These are phyloP conservation scores for Perizoma affinitatum DNA, from an alignment of 2,888 invertebrate genomes.

Conservation along the genomic window DNA sequence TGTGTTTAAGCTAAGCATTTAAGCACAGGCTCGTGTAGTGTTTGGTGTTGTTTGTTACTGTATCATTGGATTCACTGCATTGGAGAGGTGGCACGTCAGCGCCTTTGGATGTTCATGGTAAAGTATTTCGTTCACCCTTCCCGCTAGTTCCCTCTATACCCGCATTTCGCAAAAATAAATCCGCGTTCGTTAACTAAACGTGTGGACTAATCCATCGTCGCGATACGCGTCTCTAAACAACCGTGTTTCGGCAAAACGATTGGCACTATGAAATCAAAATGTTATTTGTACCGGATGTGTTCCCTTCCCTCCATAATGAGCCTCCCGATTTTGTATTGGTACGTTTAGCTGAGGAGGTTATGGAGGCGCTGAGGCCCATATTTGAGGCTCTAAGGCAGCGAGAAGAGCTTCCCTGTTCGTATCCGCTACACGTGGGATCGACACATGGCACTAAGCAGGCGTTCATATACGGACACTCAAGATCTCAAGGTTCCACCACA, in stretches of 20 bases:
- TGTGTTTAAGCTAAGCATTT: conserved; percentile 80
- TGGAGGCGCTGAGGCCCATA: conserved; percentile 97
- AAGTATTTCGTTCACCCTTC: conserved; percentile 75
- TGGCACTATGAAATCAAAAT: conserved; percentile 80
- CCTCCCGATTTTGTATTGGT: conserved; percentile 78
- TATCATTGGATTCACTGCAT: conserved; percentile 80
- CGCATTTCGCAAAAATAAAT: conserved; percentile 59
- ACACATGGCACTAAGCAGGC: conserved; percentile 85
- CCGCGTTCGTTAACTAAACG: conserved; percentile 68
- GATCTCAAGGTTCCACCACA: conserved; percentile 86
- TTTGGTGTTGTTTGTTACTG: conserved; percentile 80
- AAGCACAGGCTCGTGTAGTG: conserved; percentile 80
- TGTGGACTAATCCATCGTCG: conserved; percentile 72
- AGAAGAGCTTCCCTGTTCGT: conserved; percentile 95
- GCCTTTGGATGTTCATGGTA: conserved; percentile 78
- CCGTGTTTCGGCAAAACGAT: conserved; percentile 72
- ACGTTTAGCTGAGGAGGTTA: conserved; percentile 94
- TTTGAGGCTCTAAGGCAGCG: conserved; percentile 96
- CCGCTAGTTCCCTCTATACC: conserved; percentile 73
- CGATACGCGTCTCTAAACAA: conserved; percentile 54
- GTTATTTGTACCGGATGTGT: conserved; percentile 54
- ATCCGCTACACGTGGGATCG: conserved; percentile 93
- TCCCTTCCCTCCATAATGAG: conserved; percentile 69
- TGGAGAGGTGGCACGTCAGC: conserved; percentile 82
- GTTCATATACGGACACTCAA: conserved; percentile 85